Evolutionary conservation across 2,797 vertebrate genomes (phyloP).

Genomic region (Falco novaeseelandiae): DNA sequence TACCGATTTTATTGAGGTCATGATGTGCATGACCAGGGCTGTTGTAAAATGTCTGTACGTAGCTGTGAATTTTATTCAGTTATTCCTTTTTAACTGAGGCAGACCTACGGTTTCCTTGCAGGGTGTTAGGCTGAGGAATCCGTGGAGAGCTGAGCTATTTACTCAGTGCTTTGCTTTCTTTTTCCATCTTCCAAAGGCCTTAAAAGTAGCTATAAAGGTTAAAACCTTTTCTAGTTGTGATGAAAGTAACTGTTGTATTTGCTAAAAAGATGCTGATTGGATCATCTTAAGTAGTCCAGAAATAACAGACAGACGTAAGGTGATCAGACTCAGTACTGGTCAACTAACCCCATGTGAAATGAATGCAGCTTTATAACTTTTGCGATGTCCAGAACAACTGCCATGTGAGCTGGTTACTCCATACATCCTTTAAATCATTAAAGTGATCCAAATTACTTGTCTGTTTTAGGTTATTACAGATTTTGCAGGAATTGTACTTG

Average conservation of each 20-base stretch:
- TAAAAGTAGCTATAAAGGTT: neutral
- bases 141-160: neutral
- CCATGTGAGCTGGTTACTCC: neutral
- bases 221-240: neutral
- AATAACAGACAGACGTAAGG: neutral
- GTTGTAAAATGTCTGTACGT: neutral
- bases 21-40: neutral
- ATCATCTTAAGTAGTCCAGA: neutral
- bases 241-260: neutral
- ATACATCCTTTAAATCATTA: neutral
- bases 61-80: neutral
- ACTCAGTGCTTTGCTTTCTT: neutral
- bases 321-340: neutral
- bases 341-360: neutral
- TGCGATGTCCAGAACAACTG: neutral
- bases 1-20: neutral
- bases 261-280: neutral
- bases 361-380: neutral
- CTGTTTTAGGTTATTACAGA: slow-evolving; percentile 84
- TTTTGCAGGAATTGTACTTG: slow-evolving; percentile 86
- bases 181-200: neutral
- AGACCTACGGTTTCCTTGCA: neutral
- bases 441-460: neutral
- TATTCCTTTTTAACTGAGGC: neutral
- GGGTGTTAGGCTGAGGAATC: neutral